These are phyloP conservation scores for Nixonia krombeini DNA, from an alignment of 1,140 invertebrate species.

Conservation along the genomic window DNA sequence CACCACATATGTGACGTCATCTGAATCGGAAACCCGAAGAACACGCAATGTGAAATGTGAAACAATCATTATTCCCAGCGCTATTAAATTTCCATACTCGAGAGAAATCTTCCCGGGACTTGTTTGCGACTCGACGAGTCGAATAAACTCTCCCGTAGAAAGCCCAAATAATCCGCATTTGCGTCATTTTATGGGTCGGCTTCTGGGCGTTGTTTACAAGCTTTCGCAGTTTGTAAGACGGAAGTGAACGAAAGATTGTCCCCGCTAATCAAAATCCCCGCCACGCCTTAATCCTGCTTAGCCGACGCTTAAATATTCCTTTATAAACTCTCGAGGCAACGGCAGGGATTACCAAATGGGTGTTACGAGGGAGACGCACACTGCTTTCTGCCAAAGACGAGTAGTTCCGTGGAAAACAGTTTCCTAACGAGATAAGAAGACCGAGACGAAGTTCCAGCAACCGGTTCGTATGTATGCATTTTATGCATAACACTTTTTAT, in stretches of 20 bases:
- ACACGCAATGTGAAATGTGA: too few species aligned
- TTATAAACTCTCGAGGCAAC: constrained; percentile 65
- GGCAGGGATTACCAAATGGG: constrained; percentile 64
- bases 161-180: too few species aligned
- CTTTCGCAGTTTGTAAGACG: constrained; percentile 16
- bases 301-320: constrained; percentile 68
- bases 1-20: constrained; percentile 32
- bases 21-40: too few species aligned
- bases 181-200: too few species aligned
- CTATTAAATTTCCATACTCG: too few species aligned
- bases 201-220: constrained; percentile 1
- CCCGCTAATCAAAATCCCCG: constrained; percentile 66
- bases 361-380: constrained; percentile 39
- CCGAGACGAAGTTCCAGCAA: constrained; percentile 31
- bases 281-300: constrained; percentile 65
- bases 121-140: too few species aligned
- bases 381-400: constrained; percentile 34
- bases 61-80: too few species aligned
- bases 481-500: too few species aligned
- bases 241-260: constrained; percentile 59
- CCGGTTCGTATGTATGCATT: too few species aligned
- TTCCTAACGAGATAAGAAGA: constrained; percentile 42
- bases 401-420: constrained; percentile 36
- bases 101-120: too few species aligned
- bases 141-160: too few species aligned